phyloP scores from a whole-genome alignment of 1,140 invertebrate species.

The roundworm (Caenorhabditis elegans) region DNA sequence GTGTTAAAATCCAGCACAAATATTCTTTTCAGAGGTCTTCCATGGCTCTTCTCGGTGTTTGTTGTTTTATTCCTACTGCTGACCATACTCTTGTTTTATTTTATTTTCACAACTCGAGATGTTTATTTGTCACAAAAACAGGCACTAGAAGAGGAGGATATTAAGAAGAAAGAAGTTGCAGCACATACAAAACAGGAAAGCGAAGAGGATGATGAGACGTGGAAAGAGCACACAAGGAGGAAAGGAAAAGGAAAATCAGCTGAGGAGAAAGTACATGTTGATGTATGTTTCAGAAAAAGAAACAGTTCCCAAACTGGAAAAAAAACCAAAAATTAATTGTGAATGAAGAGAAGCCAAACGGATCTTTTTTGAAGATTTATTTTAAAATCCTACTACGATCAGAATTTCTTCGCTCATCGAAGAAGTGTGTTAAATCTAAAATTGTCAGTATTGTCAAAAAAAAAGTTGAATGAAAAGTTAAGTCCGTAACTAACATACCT shows the following conservation, averaged over 20 bases:
- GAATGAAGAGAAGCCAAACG: too few relatives aligned
- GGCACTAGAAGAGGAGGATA: background rate
- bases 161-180: background rate
- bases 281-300: background rate
- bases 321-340: too few relatives aligned
- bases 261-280: background rate
- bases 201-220: background rate
- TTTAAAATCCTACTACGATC: too few relatives aligned
- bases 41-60: conserved; percentile 11
- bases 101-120: conserved; percentile 10
- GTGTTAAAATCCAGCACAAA: too few relatives aligned
- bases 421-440: too few relatives aligned
- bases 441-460: too few relatives aligned
- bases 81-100: background rate
- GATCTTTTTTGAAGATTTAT: too few relatives aligned
- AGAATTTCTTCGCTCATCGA: too few relatives aligned
- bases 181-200: background rate
- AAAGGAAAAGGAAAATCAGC: background rate
- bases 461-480: too few relatives aligned
- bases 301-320: too few relatives aligned
- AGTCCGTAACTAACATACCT: too few relatives aligned
- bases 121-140: conserved; percentile 13
- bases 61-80: background rate
- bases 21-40: background rate
- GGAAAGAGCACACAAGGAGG: conserved; percentile 18